These are phyloP conservation scores for Lepilemur ruficaudatus DNA, from an alignment of 2,797 vertebrate genomes.

Conservation along the genomic window DNA sequence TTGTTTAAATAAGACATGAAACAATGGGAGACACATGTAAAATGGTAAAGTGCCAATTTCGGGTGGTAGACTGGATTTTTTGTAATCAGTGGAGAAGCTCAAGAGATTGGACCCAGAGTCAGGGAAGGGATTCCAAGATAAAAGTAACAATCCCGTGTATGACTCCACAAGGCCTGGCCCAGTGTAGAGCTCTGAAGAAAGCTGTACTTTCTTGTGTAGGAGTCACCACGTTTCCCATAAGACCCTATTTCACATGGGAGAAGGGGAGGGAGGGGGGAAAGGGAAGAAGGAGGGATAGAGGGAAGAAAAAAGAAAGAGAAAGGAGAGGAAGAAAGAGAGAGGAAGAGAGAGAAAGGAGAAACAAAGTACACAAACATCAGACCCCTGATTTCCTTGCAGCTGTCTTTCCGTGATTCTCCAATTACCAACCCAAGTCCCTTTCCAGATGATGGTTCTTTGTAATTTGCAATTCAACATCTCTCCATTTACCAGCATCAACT, in stretches of 20 bases:
- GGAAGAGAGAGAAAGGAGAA: too few relatives aligned
- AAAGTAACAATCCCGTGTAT: background rate
- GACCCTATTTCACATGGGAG: background rate
- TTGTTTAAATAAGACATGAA: background rate
- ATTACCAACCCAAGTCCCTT: background rate
- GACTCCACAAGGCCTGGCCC: background rate
- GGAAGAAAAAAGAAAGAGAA: accelerated
- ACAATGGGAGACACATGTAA: background rate
- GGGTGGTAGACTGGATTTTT: background rate
- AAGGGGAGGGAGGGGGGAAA: accelerated
- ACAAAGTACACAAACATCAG: background rate
- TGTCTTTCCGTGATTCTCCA: background rate
- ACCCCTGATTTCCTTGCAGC: background rate
- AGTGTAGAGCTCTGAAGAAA: background rate
- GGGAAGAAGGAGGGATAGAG: accelerated
- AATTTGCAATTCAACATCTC: background rate
- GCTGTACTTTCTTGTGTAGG: background rate
- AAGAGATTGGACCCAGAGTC: accelerated
- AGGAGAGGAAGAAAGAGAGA: accelerated
- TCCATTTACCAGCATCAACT: background rate
- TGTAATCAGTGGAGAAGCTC: background rate
- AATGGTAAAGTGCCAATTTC: background rate
- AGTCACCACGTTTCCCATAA: background rate
- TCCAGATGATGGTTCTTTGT: background rate
- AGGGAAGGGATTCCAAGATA: background rate